Evolutionary conservation across 2,113 vertebrate genomes (phyloP).

Genomic region (Craseonycteris thonglongyai): DNA sequence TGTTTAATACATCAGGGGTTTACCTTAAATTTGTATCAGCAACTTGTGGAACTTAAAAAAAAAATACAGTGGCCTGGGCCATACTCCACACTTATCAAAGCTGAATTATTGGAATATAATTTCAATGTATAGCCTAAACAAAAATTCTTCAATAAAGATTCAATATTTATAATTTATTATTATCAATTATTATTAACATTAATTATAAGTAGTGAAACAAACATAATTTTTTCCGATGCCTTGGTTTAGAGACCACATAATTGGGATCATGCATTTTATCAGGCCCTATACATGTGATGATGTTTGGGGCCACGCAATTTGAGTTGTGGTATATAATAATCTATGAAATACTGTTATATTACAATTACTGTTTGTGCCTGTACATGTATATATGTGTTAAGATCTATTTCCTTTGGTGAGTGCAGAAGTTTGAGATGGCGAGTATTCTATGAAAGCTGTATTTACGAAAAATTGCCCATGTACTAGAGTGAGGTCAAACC

Average conservation of each 20-base stretch:
- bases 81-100: background rate
- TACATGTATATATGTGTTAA: background rate
- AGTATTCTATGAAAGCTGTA: constrained; percentile 39
- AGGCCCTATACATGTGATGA: background rate
- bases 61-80: background rate
- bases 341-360: background rate
- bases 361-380: background rate
- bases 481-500: constrained; percentile 55
- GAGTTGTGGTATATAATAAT: background rate
- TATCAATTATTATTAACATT: background rate
- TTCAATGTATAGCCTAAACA: background rate
- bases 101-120: background rate
- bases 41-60: constrained; percentile 20
- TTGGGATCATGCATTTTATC: constrained; percentile 16
- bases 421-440: background rate
- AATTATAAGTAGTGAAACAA: background rate
- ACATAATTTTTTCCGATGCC: background rate
- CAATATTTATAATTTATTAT: background rate
- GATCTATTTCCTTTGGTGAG: background rate
- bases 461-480: constrained; percentile 48
- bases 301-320: background rate
- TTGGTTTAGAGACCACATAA: background rate
- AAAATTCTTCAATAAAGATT: constrained; percentile 3
- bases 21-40: constrained; percentile 7
- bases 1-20: background rate